Percentiles rank a stretch among this genome's conserved stretches.
These are phyloP conservation scores for Regulus satrapa DNA, from an alignment of 2,113 vertebrate genomes.

Conservation along the genomic window DNA sequence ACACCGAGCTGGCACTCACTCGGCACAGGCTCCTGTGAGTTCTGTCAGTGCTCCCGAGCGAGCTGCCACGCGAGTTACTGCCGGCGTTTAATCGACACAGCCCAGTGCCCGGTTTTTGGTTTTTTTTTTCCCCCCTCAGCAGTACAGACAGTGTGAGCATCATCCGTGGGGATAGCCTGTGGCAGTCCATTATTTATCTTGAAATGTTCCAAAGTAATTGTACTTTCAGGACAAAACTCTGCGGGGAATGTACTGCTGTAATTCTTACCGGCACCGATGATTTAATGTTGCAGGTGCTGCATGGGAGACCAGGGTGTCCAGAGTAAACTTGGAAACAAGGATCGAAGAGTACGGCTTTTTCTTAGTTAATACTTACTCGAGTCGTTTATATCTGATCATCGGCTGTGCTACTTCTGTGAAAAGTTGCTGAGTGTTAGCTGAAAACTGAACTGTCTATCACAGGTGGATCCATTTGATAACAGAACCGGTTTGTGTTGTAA, in stretches of 20 bases:
- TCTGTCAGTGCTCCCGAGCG: background rate
- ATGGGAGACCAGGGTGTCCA: background rate
- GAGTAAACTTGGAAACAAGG: background rate
- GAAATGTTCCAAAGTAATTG: background rate
- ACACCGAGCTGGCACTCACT: accelerated
- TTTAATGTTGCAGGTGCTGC: background rate
- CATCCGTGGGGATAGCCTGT: background rate
- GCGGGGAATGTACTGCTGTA: background rate
- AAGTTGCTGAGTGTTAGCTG: background rate
- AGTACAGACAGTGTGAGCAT: accelerated
- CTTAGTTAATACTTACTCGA: accelerated
- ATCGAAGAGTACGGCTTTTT: background rate
- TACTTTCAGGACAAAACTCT: background rate
- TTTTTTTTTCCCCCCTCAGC: too few species aligned
- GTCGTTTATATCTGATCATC: background rate
- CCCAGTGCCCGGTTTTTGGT: accelerated
- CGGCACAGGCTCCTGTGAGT: accelerated
- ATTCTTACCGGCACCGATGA: accelerated
- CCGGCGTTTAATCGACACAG: accelerated
- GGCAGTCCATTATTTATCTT: accelerated
- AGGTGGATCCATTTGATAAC: background rate
- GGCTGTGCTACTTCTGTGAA: background rate
- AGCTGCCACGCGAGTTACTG: background rate
- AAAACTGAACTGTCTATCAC: accelerated
- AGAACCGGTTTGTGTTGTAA: background rate